Conservation (phyloP, 1,140 invertebrate species). For the Nylanderia fulva region DNA sequence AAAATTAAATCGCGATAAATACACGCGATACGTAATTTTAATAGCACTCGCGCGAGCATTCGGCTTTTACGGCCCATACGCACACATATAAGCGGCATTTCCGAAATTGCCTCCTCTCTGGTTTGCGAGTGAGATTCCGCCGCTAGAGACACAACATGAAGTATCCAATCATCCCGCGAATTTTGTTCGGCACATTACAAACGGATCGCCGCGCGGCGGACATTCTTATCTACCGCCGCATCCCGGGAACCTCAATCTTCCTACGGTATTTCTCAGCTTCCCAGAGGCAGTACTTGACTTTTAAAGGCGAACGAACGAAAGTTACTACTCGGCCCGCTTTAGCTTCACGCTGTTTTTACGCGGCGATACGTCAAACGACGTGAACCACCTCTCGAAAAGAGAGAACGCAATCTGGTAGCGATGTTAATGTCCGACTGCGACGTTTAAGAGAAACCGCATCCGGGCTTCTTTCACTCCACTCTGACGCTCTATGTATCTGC, state of each 20-base stretch:
- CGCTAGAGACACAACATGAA: not conserved
- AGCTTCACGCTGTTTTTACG: conserved; percentile 76
- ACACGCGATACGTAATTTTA: conserved; percentile 1
- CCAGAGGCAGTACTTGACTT: conserved; percentile 65
- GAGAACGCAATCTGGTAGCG: conserved; percentile 66
- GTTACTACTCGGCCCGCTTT: conserved; percentile 69
- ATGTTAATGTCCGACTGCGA: conserved; percentile 53
- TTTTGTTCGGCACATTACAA: conserved; percentile 21
- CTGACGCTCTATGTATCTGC: not conserved
- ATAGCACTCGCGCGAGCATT: not conserved
- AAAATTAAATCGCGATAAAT: conserved; percentile 25
- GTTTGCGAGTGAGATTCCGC: not conserved
- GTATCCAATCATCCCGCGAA: not conserved
- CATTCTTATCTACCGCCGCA: not conserved
- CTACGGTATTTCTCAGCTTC: conserved; percentile 55
- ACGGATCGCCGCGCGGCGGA: not conserved
- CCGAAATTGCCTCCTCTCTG: not conserved
- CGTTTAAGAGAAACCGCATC: conserved; percentile 55
- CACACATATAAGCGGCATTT: not conserved
- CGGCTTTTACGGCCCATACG: no score
- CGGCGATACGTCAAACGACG: conserved; percentile 70
- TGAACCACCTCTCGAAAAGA: conserved; percentile 43
- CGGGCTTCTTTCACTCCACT: not conserved
- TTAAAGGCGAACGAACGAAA: conserved; percentile 72
- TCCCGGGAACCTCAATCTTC: conserved; percentile 31